Conservation (phyloP, 2,797 vertebrate genomes). For the Aphelocoma californica region DNA sequence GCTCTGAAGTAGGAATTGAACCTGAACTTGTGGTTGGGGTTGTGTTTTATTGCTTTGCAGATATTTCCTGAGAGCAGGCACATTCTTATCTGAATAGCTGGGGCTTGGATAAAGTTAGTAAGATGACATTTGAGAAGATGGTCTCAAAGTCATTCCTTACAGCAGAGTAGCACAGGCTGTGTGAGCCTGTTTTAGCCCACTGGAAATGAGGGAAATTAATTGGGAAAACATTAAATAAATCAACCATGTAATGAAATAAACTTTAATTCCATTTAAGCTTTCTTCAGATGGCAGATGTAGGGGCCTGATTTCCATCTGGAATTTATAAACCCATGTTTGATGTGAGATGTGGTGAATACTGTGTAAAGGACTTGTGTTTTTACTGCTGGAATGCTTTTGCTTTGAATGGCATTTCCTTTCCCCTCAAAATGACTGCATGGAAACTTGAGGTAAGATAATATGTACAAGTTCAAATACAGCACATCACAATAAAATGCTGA, state of each 20-base stretch:
- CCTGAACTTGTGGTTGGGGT: neutral
- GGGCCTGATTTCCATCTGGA: constrained; percentile 1
- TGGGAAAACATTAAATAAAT: constrained; percentile 37
- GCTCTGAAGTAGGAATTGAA: neutral
- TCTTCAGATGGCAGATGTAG: neutral
- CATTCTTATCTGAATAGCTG: constrained; percentile 14
- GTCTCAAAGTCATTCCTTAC: neutral
- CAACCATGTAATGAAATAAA: neutral
- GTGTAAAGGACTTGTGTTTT: constrained; percentile 1
- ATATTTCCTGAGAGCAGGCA: neutral
- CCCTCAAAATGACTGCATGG: constrained; percentile 26
- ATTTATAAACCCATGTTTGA: neutral
- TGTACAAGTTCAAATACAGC: constrained; percentile 15
- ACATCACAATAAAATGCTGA: neutral
- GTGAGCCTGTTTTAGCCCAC: neutral
- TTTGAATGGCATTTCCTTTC: constrained; percentile 42
- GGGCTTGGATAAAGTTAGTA: constrained; percentile 18
- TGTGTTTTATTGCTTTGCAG: constrained; percentile 13
- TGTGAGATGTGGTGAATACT: constrained; percentile 5
- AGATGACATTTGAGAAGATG: constrained; percentile 30
- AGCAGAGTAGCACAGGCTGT: neutral
- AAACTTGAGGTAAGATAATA: constrained; percentile 38
- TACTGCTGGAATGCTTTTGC: constrained; percentile 33
- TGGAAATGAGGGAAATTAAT: constrained; percentile 26
- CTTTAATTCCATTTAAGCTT: constrained; percentile 7